Evolutionary conservation across 2,888 invertebrate genomes (phyloP).

Genomic region (Lordiphosa fenestrarum): DNA sequence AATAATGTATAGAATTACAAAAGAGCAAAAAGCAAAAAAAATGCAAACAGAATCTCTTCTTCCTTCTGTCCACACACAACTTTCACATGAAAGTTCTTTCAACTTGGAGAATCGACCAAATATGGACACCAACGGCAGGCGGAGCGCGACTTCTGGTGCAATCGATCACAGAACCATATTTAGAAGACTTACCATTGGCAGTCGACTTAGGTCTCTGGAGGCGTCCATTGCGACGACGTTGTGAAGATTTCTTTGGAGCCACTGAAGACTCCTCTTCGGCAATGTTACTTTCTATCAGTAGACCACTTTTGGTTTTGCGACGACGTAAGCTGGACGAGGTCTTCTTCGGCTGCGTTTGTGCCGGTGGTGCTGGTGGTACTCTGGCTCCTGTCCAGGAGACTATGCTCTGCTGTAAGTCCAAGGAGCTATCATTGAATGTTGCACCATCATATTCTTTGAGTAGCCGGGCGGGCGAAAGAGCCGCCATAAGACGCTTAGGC

Average conservation of each 20-base stretch:
- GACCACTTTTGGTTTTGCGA: slow-evolving; percentile 77
- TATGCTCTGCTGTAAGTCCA: slow-evolving; percentile 59
- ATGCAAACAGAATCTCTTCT: slow-evolving; percentile 51
- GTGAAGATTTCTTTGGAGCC: slow-evolving; percentile 48
- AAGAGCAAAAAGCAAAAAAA: slow-evolving; percentile 12
- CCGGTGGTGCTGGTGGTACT: slow-evolving; percentile 38
- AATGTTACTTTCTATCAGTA: slow-evolving; percentile 76
- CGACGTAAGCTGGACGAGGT: slow-evolving; percentile 39
- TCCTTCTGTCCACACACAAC: slow-evolving; percentile 59
- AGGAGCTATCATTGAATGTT: slow-evolving; percentile 33
- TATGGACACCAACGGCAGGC: slow-evolving; percentile 49
- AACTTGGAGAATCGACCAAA: slow-evolving; percentile 68
- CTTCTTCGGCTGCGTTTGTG: slow-evolving; percentile 29
- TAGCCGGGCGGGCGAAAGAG: slow-evolving; percentile 54
- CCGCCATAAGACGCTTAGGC: slow-evolving; percentile 40
- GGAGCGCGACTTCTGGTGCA: slow-evolving; percentile 48
- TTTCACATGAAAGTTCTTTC: slow-evolving; percentile 77
- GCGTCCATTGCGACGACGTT: slow-evolving; percentile 68
- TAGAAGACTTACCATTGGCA: slow-evolving; percentile 62
- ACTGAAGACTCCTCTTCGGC: slow-evolving; percentile 39
- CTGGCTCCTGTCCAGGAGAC: slow-evolving; percentile 73
- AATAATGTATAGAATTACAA: slow-evolving; percentile 72
- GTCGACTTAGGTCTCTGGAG: slow-evolving; percentile 56
- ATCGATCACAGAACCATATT: slow-evolving; percentile 70
- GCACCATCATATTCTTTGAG: slow-evolving; percentile 51